Evolutionary conservation across 2,113 vertebrate genomes (phyloP).

Genomic region (Microcebus jonahi): DNA sequence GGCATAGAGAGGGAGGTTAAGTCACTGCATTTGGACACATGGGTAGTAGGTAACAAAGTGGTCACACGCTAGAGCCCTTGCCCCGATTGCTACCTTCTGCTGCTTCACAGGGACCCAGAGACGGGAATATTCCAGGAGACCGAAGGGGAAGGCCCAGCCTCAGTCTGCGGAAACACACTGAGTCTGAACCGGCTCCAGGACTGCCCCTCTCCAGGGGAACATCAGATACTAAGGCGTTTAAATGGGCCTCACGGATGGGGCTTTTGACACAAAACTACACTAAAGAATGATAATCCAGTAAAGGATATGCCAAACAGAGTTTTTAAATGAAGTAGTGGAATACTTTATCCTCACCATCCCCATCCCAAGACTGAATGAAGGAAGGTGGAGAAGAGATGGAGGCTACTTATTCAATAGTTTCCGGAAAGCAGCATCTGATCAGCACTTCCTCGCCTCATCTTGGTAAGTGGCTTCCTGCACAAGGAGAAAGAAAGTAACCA

Average conservation of each 20-base stretch:
- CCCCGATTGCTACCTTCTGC: no score
- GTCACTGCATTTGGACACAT: neutral
- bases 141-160: neutral
- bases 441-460: neutral
- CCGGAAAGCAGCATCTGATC: slow-evolving; percentile 60
- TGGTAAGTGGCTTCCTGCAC: neutral
- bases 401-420: slow-evolving; percentile 12
- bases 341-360: neutral
- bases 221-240: neutral
- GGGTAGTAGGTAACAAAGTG: neutral
- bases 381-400: neutral
- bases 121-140: neutral
- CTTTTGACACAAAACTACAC: neutral
- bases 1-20: neutral
- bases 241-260: neutral
- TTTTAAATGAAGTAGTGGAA: neutral
- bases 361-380: neutral
- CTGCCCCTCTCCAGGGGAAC: neutral
- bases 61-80: neutral
- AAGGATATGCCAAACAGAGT: neutral
- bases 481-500: slow-evolving; percentile 29
- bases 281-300: neutral
- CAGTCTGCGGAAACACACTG: neutral
- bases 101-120: neutral
- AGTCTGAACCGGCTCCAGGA: neutral